Evolutionary conservation across 2,888 invertebrate genomes (phyloP).

Genomic region (Aphodius sticticus): DNA sequence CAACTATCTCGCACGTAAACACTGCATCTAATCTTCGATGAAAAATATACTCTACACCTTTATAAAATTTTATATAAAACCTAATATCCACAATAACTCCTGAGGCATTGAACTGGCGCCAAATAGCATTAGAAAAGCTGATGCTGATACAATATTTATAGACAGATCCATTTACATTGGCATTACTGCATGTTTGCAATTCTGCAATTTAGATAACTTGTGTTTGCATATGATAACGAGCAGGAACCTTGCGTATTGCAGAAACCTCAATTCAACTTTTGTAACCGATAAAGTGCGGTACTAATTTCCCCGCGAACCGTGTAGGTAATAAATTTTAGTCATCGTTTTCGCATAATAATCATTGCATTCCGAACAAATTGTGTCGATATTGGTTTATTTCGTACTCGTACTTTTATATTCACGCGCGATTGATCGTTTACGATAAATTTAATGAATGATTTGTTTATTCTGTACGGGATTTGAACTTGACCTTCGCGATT

Average conservation of each 20-base stretch:
- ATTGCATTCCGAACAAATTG: neutral
- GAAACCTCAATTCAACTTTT: neutral
- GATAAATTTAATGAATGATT: neutral
- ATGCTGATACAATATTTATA: neutral
- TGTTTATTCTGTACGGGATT: neutral
- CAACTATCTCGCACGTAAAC: too few relatives aligned
- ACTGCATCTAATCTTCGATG: too few relatives aligned
- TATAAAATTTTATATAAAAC: too few relatives aligned
- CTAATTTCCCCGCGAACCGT: too few relatives aligned
- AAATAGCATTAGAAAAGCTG: neutral
- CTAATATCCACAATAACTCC: neutral
- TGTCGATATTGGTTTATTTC: neutral
- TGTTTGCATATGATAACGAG: neutral
- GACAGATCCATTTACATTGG: constrained; percentile 4
- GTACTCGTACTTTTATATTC: too few relatives aligned
- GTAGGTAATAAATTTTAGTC: too few relatives aligned
- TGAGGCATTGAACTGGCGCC: neutral
- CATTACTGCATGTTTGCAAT: neutral
- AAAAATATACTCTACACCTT: too few relatives aligned
- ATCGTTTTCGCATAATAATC: neutral
- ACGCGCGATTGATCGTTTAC: too few relatives aligned
- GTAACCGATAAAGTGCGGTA: neutral
- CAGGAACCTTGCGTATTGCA: neutral
- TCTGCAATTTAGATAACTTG: neutral
- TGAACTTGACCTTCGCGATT: neutral